These are phyloP conservation scores for Clarias gariepinus DNA, from an alignment of 2,113 vertebrate species.

Conservation along the genomic window DNA sequence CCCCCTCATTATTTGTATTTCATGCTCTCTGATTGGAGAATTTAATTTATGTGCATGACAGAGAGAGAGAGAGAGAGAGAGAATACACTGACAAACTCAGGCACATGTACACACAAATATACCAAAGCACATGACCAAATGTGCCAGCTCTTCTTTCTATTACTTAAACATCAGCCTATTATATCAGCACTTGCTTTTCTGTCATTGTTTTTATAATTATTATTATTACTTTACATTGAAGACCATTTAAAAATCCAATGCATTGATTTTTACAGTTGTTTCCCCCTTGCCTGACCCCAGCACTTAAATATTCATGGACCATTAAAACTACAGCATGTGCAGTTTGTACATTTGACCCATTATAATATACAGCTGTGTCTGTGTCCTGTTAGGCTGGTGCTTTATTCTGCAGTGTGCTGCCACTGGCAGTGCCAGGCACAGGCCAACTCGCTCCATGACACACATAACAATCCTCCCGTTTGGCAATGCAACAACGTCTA, in stretches of 20 bases:
- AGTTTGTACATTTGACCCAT: constrained; percentile 69
- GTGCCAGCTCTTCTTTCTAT: constrained; percentile 47
- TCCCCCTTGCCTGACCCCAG: constrained; percentile 56
- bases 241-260: constrained; percentile 65
- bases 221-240: constrained; percentile 54
- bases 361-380: constrained; percentile 59
- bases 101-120: constrained; percentile 40
- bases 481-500: not conserved
- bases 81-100: constrained; percentile 22
- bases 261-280: constrained; percentile 66
- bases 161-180: constrained; percentile 57
- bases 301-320: constrained; percentile 74
- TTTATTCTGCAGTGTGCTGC: constrained; percentile 66
- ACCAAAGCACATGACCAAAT: constrained; percentile 31
- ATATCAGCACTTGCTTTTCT: not conserved
- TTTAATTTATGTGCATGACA: constrained; percentile 72
- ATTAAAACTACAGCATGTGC: constrained; percentile 75
- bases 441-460: constrained; percentile 64
- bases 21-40: constrained; percentile 70
- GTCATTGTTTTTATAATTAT: constrained; percentile 28
- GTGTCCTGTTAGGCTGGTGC: constrained; percentile 61
- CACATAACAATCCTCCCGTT: constrained; percentile 28
- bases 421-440: constrained; percentile 57
- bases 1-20: constrained; percentile 60
- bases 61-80: not conserved